phyloP scores from a whole-genome alignment of 2,888 invertebrate genomes.

The Sylvicola cinctus region DNA sequence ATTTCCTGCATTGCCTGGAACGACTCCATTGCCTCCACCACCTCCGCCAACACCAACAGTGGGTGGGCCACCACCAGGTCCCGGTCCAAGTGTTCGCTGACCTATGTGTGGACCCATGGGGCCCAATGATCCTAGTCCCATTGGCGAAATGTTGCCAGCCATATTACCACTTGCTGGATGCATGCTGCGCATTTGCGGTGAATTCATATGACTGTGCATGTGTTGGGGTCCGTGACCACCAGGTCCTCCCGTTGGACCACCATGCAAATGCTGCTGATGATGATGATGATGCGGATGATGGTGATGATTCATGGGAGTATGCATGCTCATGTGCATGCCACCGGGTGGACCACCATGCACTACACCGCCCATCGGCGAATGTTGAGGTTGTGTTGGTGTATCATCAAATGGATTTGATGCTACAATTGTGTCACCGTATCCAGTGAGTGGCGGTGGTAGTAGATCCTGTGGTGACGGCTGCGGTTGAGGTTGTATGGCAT shows the following conservation, averaged over 20 bases:
- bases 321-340: constrained; percentile 15
- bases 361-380: constrained; percentile 40
- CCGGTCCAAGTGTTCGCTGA: constrained; percentile 8
- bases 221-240: constrained; percentile 8
- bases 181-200: constrained; percentile 33
- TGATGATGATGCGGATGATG: constrained; percentile 47
- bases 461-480: constrained; percentile 59
- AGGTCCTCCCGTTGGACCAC: constrained; percentile 5
- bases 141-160: constrained; percentile 17
- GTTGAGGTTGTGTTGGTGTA: constrained; percentile 37
- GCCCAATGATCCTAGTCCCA: constrained; percentile 16
- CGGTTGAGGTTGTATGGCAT: constrained; percentile 40
- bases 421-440: constrained; percentile 83
- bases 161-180: constrained; percentile 30
- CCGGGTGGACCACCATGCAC: constrained; percentile 34
- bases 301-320: constrained; percentile 28
- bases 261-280: constrained; percentile 6
- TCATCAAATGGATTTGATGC: constrained; percentile 93
- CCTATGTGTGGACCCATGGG: constrained; percentile 10
- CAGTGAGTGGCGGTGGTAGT: constrained; percentile 64
- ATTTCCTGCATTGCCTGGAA: constrained; percentile 10
- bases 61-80: background rate
- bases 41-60: constrained; percentile 7
- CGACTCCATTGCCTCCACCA: constrained; percentile 8
- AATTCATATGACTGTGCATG: constrained; percentile 16